Evolutionary conservation across 2,797 vertebrate species (phyloP).

Genomic region (Otolemur crassicaudatus): DNA sequence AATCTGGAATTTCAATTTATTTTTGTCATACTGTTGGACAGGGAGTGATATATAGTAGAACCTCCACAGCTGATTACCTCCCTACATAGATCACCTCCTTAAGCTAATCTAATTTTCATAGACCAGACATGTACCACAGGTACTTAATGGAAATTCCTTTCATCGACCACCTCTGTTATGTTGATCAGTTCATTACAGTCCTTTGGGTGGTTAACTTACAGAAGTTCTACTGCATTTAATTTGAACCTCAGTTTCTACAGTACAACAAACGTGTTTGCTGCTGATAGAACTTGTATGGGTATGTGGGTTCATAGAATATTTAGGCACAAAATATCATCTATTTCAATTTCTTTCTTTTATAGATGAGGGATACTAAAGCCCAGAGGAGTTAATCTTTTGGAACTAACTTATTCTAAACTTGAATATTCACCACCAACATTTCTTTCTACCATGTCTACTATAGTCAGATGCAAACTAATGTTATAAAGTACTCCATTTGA

Average conservation of each 20-base stretch:
- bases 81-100: too few relatives aligned
- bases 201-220: too few relatives aligned
- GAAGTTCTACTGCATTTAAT: not conserved
- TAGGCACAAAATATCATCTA: not conserved
- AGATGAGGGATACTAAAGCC: not conserved
- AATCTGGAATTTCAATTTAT: conserved; percentile 45
- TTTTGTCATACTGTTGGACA: conserved; percentile 19
- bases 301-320: not conserved
- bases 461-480: not conserved
- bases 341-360: conserved; percentile 53
- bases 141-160: too few relatives aligned
- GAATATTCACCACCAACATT: not conserved
- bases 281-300: not conserved
- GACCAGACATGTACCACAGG: too few relatives aligned
- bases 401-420: conserved; percentile 34
- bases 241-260: not conserved
- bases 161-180: too few relatives aligned
- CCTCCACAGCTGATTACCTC: too few relatives aligned
- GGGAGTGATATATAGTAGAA: not conserved
- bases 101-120: too few relatives aligned
- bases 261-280: not conserved
- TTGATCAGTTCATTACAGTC: too few relatives aligned
- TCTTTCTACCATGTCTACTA: not conserved
- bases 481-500: not conserved
- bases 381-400: not conserved